These are phyloP conservation scores for Odontophorus gujanensis DNA, from an alignment of 2,113 vertebrate species.

Conservation along the genomic window DNA sequence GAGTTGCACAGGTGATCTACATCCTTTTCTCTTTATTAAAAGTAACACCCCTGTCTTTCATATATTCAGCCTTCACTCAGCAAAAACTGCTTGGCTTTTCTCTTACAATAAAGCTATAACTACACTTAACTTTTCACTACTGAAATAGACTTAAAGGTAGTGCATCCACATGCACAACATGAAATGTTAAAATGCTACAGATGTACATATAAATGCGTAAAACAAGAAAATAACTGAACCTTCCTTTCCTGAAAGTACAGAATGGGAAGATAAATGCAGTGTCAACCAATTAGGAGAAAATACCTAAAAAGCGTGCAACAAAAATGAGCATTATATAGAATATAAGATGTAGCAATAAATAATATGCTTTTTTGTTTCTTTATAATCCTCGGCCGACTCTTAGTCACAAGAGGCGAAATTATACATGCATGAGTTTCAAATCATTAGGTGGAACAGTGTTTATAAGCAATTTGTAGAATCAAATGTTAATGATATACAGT, in stretches of 20 bases:
- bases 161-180: rapidly evolving
- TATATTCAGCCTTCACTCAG: background rate
- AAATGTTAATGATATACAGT: conserved; percentile 50
- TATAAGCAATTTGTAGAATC: conserved; percentile 14
- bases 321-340: background rate
- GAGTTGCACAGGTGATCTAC: background rate
- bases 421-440: background rate
- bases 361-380: background rate
- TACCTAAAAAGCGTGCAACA: background rate
- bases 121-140: background rate
- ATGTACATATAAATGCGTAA: background rate
- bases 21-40: background rate
- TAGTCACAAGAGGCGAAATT: background rate
- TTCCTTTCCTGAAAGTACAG: background rate
- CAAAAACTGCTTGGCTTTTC: background rate
- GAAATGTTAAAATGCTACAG: background rate
- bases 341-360: background rate
- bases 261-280: background rate
- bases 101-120: background rate
- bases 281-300: background rate
- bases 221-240: background rate
- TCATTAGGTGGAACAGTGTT: conserved; percentile 28
- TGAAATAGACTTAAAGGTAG: background rate
- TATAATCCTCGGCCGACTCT: background rate
- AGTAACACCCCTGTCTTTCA: background rate